phyloP scores from a whole-genome alignment of 2,888 invertebrate species.

The Trissolcus brochymenae region DNA sequence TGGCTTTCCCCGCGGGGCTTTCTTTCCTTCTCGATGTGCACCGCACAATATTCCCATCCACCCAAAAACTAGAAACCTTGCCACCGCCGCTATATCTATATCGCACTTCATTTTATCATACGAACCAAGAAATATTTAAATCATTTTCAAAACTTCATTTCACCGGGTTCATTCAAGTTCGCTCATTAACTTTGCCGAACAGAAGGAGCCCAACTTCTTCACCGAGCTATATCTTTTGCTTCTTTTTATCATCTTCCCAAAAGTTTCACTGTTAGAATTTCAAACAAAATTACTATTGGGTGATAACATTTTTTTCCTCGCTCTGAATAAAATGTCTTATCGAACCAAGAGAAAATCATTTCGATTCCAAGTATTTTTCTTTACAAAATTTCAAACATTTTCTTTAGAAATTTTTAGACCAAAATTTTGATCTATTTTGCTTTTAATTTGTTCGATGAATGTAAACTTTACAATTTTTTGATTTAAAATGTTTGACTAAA shows the following conservation, averaged over 20 bases:
- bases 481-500: no score
- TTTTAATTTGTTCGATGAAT: no score
- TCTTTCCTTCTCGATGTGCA: conserved; percentile 42
- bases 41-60: conserved; percentile 24
- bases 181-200: conserved; percentile 30
- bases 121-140: conserved; percentile 30
- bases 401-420: no score
- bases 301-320: no score
- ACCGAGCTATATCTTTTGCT: background rate
- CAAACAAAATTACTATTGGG: no score
- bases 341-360: no score
- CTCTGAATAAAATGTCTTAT: background rate
- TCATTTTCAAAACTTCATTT: conserved; percentile 27
- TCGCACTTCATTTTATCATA: conserved; percentile 17
- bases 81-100: conserved; percentile 7
- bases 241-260: conserved; percentile 8
- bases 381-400: no score
- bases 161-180: conserved; percentile 28
- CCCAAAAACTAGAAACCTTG: conserved; percentile 18
- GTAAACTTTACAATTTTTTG: no score
- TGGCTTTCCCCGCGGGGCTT: conserved; percentile 40
- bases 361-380: no score
- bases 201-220: conserved; percentile 9
- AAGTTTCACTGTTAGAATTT: background rate
- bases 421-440: no score